Base-by-base conservation (phyloP, 2,797 vertebrate genomes). In the Buphagus erythrorhynchus region DNA sequence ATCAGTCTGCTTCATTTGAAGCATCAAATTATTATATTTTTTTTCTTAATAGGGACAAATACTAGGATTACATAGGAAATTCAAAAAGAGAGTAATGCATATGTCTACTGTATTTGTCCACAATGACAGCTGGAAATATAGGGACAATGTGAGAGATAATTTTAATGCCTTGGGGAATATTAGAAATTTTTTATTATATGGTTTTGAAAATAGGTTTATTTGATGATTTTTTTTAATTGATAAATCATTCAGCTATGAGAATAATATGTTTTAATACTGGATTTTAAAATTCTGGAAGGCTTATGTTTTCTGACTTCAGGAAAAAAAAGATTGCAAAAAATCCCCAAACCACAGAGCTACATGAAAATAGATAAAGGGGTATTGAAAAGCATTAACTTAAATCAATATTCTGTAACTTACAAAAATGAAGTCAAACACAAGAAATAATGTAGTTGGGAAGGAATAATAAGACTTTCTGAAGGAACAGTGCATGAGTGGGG, bases 141-240 rank as follows among this genome's bases (percentile, higher is more conserved):
- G 7, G 12, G 22, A 28, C 4, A 55, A 1, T 6, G 3, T 2
- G 0, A 7, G 49, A 61, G 14, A 20, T 31, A 33, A 22, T 38
- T 71, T 45, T 49, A 74, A 54, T 55, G 7, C 21, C 21, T 63
- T 63, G 33, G 3, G 7, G 8, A 63, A 57, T 24, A 75, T 33
- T n/a, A 40, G 20, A 35, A 35, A 3, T 4, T 21, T 57, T 72
- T 87, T 40, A 43, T 57, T 55, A 43, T 1, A 9, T 29, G 9
- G 5, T 38, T 81, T 71, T 26, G n/a, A 51, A 69, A 57, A 38
- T 25, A 29, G 5, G 7, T 73, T 69, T 71, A 42, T 80, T 69
- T 19, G 10, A 59, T 12, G 1, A 29, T 3, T 40, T 26, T 72
- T 65, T 57, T 18, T 5, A 66, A 49, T 62, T 42, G 31, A 33